Conservation (phyloP, 2,113 vertebrate genomes). For the Melanostigma gelatinosum region DNA sequence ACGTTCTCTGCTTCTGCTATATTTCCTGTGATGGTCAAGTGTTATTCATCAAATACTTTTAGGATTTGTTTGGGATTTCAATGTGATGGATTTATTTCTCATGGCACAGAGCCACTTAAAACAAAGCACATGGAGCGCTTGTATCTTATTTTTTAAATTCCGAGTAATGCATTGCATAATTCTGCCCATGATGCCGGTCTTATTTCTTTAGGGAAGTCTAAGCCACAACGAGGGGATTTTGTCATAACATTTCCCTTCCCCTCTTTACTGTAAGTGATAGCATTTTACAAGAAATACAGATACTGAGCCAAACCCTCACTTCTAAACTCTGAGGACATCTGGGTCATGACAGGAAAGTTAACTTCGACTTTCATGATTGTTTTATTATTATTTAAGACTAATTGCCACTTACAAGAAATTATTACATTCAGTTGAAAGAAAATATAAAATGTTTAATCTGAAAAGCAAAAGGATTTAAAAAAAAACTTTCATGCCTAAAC, state of each 20-base stretch:
- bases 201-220: slow-evolving; percentile 40
- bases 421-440: background rate
- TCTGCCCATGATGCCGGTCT: background rate
- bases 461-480: background rate
- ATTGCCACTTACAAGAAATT: background rate
- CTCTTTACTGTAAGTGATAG: slow-evolving; percentile 41
- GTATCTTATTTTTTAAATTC: slow-evolving; percentile 19
- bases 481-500: too few species aligned
- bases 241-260: slow-evolving; percentile 13
- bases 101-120: background rate
- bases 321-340: background rate
- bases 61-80: slow-evolving; percentile 68
- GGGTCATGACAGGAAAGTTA: background rate
- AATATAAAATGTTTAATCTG: background rate
- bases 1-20: slow-evolving; percentile 18
- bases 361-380: background rate
- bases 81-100: slow-evolving; percentile 46
- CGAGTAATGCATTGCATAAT: slow-evolving; percentile 33
- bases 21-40: slow-evolving; percentile 49
- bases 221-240: slow-evolving; percentile 23
- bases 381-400: background rate
- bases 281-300: slow-evolving; percentile 32
- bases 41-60: slow-evolving; percentile 59
- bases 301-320: background rate
- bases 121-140: background rate